Conservation (phyloP, 2,113 vertebrate species). For the Vidua macroura region DNA sequence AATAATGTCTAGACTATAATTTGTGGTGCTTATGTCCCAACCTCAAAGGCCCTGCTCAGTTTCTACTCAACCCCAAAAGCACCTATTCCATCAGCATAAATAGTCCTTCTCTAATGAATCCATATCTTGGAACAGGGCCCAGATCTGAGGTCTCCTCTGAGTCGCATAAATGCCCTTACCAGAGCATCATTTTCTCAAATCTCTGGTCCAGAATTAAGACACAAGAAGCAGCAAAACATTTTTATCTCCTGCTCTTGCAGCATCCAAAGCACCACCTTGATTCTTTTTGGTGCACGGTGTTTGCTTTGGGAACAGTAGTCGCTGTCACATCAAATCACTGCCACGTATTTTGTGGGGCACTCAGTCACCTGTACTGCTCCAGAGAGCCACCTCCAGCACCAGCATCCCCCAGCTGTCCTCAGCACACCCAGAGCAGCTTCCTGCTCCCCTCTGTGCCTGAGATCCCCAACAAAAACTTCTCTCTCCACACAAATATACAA, state of each 20-base stretch:
- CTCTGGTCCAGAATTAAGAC: not conserved
- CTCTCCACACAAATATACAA: not conserved
- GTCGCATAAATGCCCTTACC: not conserved
- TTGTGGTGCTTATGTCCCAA: not conserved
- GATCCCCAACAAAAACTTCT: not conserved
- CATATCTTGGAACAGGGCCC: slow-evolving; percentile 13
- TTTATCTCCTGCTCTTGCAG: not conserved
- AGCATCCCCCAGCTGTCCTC: not conserved
- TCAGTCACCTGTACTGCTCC: not conserved
- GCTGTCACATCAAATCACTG: slow-evolving; percentile 13
- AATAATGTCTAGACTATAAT: not conserved
- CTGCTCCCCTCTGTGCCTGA: not conserved
- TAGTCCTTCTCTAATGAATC: not conserved
- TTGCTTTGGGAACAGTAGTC: slow-evolving; percentile 3
- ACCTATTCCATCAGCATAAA: slow-evolving; percentile 32
- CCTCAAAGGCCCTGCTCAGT: not conserved
- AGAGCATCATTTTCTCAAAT: not conserved
- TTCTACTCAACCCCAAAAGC: not conserved
- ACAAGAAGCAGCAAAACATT: not conserved
- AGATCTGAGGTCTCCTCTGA: slow-evolving; percentile 26
- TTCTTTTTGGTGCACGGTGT: not conserved
- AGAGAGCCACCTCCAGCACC: not conserved
- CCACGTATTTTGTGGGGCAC: not conserved
- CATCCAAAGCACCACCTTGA: not conserved
- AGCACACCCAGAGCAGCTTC: not conserved